Percentiles rank a stretch among this genome's conserved stretches.
phyloP scores from a whole-genome alignment of 2,888 invertebrate species.

The Acanthoscelides obtectus region DNA sequence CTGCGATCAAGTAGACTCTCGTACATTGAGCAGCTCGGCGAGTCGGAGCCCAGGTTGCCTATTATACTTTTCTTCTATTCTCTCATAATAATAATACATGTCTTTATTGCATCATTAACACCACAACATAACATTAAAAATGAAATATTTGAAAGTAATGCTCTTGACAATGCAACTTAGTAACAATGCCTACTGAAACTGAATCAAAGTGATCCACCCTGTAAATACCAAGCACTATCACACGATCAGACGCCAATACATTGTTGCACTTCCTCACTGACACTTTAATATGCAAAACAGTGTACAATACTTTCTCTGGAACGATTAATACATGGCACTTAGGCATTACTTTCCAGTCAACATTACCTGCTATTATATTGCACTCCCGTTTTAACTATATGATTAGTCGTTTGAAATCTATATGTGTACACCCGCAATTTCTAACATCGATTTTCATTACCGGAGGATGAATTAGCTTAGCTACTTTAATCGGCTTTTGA shows the following conservation, averaged over 20 bases:
- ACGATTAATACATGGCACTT: background rate
- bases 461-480: background rate
- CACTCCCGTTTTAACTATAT: background rate
- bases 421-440: background rate
- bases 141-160: too few species aligned
- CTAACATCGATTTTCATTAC: background rate
- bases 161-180: too few species aligned
- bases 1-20: too few species aligned
- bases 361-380: background rate
- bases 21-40: too few species aligned
- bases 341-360: background rate
- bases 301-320: background rate
- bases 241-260: background rate
- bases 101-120: too few species aligned
- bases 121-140: too few species aligned
- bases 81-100: too few species aligned
- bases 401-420: background rate
- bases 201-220: too few species aligned
- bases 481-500: background rate
- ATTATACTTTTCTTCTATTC: too few species aligned
- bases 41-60: too few species aligned
- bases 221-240: background rate
- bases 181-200: too few species aligned
- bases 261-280: background rate
- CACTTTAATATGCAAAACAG: background rate